Conservation (phyloP, 2,888 invertebrate genomes). For the Merodon equestris region DNA sequence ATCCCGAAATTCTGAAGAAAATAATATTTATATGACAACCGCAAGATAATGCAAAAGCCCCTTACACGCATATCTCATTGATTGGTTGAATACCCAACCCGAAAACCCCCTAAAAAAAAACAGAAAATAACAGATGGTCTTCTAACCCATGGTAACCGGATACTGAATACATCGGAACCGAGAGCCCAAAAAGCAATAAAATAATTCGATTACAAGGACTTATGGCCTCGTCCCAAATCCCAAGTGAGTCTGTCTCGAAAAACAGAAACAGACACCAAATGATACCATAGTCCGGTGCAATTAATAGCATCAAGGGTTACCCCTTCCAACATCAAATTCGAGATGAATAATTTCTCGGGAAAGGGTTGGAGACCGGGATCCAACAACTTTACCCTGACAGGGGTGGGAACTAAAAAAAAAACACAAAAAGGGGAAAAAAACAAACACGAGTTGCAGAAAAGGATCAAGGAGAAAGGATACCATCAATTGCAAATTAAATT, state of each 20-base stretch:
- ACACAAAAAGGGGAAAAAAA: too few relatives aligned
- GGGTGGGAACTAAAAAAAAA: too few relatives aligned
- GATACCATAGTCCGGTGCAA: constrained; percentile 52
- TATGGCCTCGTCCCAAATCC: background rate
- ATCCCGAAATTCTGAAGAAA: too few relatives aligned
- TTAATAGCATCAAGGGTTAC: constrained; percentile 59
- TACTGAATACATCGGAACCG: too few relatives aligned
- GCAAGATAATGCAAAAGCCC: too few relatives aligned
- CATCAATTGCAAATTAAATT: constrained; percentile 35
- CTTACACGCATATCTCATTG: too few relatives aligned
- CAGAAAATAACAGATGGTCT: too few relatives aligned
- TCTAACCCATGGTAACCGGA: too few relatives aligned
- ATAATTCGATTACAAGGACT: constrained; percentile 25
- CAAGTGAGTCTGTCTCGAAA: background rate
- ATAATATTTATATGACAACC: too few relatives aligned
- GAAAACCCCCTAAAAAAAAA: too few relatives aligned
- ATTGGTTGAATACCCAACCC: too few relatives aligned
- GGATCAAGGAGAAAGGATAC: constrained; percentile 4
- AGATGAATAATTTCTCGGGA: constrained; percentile 23
- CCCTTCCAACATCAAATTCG: constrained; percentile 30
- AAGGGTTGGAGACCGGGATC: constrained; percentile 30
- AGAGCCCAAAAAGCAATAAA: background rate
- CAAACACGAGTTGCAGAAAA: constrained; percentile 21
- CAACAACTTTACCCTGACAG: constrained; percentile 13
- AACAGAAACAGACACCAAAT: constrained; percentile 11